Evolutionary conservation across 2,888 invertebrate species (phyloP).

Genomic region (Spicauda simplicius): DNA sequence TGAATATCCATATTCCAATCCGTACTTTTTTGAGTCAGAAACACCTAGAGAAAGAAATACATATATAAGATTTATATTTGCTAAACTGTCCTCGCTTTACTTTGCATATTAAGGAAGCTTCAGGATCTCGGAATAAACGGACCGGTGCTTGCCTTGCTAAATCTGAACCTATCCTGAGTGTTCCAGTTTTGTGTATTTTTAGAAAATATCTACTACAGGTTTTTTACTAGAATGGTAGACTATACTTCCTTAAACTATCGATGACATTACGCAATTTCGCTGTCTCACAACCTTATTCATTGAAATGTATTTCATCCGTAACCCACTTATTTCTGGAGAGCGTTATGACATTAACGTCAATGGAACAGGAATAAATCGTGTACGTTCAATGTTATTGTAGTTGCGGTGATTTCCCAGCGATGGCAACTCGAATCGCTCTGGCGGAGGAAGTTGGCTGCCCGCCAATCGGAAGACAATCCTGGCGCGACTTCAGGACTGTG

Average conservation of each 20-base stretch:
- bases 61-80: no score
- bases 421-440: constrained; percentile 48
- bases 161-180: no score
- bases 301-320: neutral
- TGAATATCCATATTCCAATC: no score
- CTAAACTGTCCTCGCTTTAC: no score
- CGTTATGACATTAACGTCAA: constrained; percentile 27
- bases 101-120: no score
- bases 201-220: no score
- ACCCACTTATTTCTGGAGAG: constrained; percentile 13
- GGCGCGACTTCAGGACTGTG: constrained; percentile 69
- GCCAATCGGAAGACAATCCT: constrained; percentile 74
- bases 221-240: no score
- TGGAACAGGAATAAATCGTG: constrained; percentile 19
- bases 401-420: constrained; percentile 11
- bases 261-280: neutral
- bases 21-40: no score
- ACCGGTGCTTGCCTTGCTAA: no score
- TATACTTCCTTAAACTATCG: neutral
- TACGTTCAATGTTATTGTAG: constrained; percentile 27
- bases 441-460: constrained; percentile 61
- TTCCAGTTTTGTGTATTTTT: no score
- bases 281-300: neutral
- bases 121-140: no score
- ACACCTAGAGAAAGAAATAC: no score